Base-by-base conservation (phyloP, 2,888 invertebrate genomes). In the Metallyticus violacea region DNA sequence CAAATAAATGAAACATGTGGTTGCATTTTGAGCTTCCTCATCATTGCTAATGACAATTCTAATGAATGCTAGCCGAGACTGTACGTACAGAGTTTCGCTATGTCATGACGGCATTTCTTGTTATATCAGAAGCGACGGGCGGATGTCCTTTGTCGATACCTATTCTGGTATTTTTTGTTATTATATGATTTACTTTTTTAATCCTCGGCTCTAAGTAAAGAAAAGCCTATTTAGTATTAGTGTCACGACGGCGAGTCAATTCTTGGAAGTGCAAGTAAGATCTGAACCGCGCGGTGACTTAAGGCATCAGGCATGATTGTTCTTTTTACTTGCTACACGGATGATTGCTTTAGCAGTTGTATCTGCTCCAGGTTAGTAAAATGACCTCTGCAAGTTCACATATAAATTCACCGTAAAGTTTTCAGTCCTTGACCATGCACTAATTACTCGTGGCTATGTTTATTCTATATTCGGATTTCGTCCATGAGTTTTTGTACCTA, bases 101-200 rank as follows among this genome's bases (percentile, higher is more conserved):
- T 77, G 83, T 83, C 83, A 83, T 83, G 83, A 77, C 28, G 27
- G 15, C 82, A 26, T 77, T 83, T 83, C 83, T 83, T 28, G 83
- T 83, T 62, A 9, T 62, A 62, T 62, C 40, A 62, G 40, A 62
- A 62, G 40, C 40, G 40, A 62, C 40, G 40, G 40, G 40, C 83
- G 83, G 83, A 26, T 83, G 83, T 83, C 83, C 76, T 83, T 83
- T 83, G 83, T 83, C 83, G 83, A 83, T 77, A 27, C 76, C 40
- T 62, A 62, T 83, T 28, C 77, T 7, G 25, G 27, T 83, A 77
- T 27, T 83, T 83, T 77, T 83, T 77, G 28, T 83, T 82, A 82
- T 62, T 62, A 62, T 62, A 62, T 82, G 62, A 82, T 76, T 26
- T 82, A 62, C 22, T 62, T 76, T 82, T 28, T 77, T 30, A 30